These are phyloP conservation scores for Toxotes chatareus DNA, from an alignment of 2,113 vertebrate genomes.

Conservation along the genomic window DNA sequence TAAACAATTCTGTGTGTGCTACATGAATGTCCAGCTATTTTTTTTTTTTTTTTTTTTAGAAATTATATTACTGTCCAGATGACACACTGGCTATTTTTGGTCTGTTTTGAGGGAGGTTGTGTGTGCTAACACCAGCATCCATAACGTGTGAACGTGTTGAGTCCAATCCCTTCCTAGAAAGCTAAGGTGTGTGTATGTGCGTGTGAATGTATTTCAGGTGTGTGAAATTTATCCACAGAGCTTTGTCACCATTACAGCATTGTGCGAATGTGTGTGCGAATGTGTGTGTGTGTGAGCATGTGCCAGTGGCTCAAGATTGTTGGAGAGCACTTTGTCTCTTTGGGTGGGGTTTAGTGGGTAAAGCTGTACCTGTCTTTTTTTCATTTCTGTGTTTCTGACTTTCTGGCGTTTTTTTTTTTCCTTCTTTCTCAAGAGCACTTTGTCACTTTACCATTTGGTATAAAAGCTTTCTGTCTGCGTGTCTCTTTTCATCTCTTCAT, in stretches of 20 bases:
- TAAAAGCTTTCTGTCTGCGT: constrained; percentile 45
- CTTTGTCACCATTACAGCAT: background rate
- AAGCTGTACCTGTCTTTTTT: constrained; percentile 51
- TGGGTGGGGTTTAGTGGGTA: constrained; percentile 34
- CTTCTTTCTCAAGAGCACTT: constrained; percentile 30
- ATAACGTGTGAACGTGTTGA: constrained; percentile 7
- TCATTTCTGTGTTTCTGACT: constrained; percentile 33
- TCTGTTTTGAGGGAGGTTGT: background rate
- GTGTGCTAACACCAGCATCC: constrained; percentile 5
- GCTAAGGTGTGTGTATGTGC: constrained; percentile 1
- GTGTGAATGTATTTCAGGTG: constrained; percentile 21
- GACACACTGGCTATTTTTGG: background rate
- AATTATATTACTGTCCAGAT: background rate
- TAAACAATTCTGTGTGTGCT: background rate
- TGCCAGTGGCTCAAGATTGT: constrained; percentile 9
- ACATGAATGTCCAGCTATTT: background rate
- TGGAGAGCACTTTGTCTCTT: constrained; percentile 37
- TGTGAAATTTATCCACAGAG: background rate
- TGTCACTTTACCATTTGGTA: constrained; percentile 42
- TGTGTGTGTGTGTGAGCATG: background rate
- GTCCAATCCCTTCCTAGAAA: constrained; percentile 9
- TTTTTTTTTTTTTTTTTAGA: background rate
- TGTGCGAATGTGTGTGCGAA: background rate
- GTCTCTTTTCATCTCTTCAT: constrained; percentile 46
- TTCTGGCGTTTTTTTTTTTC: background rate